Evolutionary conservation across 2,113 vertebrate species (phyloP), one percentile per base, ranked within the genome.

Genomic region (Rhineura floridana): DNA sequence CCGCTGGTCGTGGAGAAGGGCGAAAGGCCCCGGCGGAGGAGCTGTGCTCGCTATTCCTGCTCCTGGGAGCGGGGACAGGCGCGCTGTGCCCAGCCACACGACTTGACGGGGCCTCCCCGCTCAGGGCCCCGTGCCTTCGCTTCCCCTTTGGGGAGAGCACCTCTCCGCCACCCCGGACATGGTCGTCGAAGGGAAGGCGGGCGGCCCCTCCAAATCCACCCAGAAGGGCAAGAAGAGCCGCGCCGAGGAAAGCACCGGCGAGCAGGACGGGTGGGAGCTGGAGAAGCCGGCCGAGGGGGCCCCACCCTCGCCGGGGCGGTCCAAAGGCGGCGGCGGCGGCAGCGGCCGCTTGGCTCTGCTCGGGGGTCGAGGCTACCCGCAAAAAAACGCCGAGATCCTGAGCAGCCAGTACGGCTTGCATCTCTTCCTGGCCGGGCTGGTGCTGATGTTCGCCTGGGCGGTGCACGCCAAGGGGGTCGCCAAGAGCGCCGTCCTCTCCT

Each of bases 371-470:
- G 73, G 97, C 87, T 98, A 97, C 80, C 98, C 98, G 2, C 97
- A 96, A 95, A 99, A 98, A 93, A 98, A 97, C 94, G 98, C 98
- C 0, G 98, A 98, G 96, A 97, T 97, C 85, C 97, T 98, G 91
- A 99, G 99, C 93, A 98, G 97, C 48, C 99, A 99, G 96, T 99
- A 99, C 80, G 99, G 98, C 52, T 97, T 98, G 95, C 99, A 98
- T n/a, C 91, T 98, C 89, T 97, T 99, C 87, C 93, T 98, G 93
- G 97, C 98, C 25, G 99, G 99, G 73, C 94, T 98, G 89, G 96
- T 98, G 91, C 93, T 99, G 92, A 98, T 98, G 96, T 96, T 99
- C 85, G 98, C 98, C 84, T 96, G 98, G 91, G 97, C 98, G 3
- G 96, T 98, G 92, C 97, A 97, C 3, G 97, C 97, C 3, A 93